Percentiles rank a stretch among this genome's conserved stretches.
These are phyloP conservation scores for Gasterosteus nipponicus DNA, from an alignment of 2,113 vertebrate genomes.

Conservation along the genomic window DNA sequence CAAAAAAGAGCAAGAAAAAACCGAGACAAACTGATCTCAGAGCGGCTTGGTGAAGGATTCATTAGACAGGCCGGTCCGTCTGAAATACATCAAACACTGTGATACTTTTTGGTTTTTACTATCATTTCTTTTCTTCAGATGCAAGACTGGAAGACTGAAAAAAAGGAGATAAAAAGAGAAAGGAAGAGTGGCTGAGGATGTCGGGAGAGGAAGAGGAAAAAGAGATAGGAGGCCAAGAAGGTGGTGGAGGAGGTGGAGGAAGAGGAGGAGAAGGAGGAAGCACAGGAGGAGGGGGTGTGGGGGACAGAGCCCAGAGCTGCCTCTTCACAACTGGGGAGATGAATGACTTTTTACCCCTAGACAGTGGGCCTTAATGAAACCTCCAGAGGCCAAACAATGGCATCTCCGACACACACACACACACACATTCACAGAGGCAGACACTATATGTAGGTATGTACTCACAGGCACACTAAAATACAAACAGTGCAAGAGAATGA, in stretches of 20 bases:
- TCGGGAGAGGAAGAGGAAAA: constrained; percentile 36
- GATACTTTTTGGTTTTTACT: neutral
- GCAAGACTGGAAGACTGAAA: constrained; percentile 33
- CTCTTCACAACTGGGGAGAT: constrained; percentile 83
- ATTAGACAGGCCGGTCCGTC: constrained; percentile 79
- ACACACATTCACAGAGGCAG: constrained; percentile 29
- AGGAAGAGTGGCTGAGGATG: constrained; percentile 18
- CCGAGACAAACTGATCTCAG: constrained; percentile 69
- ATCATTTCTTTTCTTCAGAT: constrained; percentile 16
- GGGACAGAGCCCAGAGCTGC: constrained; percentile 71
- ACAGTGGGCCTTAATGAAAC: constrained; percentile 86
- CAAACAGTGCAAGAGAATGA: constrained; percentile 18
- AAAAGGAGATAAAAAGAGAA: constrained; percentile 45
- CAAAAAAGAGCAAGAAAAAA: constrained; percentile 55
- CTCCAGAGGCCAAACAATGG: constrained; percentile 85
- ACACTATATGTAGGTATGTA: constrained; percentile 18
- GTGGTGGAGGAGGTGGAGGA: constrained; percentile 22
- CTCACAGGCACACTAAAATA: constrained; percentile 28
- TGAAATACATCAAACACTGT: constrained; percentile 80
- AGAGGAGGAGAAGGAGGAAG: constrained; percentile 35
- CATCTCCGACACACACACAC: constrained; percentile 63
- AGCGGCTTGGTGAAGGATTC: constrained; percentile 77
- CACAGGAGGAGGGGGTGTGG: constrained; percentile 12
- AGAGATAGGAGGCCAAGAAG: constrained; percentile 43
- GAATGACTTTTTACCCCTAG: constrained; percentile 86